Conservation (phyloP, 2,888 invertebrate genomes). For the Xestia c-nigrum region DNA sequence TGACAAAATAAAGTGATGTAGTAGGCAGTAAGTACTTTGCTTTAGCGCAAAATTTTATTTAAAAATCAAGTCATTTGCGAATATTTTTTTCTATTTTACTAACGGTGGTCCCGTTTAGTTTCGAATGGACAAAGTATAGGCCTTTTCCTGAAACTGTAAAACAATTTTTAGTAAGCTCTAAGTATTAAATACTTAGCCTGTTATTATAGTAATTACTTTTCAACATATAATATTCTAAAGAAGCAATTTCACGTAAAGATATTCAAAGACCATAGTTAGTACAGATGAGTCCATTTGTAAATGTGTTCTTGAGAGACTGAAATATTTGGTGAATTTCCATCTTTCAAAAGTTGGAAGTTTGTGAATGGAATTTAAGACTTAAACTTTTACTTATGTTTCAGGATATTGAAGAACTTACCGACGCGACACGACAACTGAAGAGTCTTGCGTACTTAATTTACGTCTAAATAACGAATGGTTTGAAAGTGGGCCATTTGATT, state of each 20-base stretch:
- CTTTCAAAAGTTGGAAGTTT: slow-evolving; percentile 43
- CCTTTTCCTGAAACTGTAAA: not conserved
- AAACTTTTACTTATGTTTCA: slow-evolving; percentile 52
- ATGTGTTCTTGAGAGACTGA: slow-evolving; percentile 46
- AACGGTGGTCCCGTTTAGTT: not conserved
- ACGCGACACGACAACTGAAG: slow-evolving; percentile 28
- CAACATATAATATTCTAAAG: slow-evolving; percentile 20
- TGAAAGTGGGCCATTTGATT: not conserved
- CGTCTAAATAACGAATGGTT: slow-evolving; percentile 4
- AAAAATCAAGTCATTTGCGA: not conserved
- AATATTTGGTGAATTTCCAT: slow-evolving; percentile 42
- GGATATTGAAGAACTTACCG: slow-evolving; percentile 53
- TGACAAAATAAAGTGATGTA: slow-evolving; percentile 56
- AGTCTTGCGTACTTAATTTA: slow-evolving; percentile 8
- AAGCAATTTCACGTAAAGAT: slow-evolving; percentile 7
- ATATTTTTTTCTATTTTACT: no score
- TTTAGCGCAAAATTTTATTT: not conserved
- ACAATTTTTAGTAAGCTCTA: not conserved
- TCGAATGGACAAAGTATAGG: not conserved
- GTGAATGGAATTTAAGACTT: slow-evolving; percentile 33
- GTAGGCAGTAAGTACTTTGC: not conserved
- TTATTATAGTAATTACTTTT: slow-evolving; percentile 9
- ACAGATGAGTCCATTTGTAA: slow-evolving; percentile 53
- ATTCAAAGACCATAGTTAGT: slow-evolving; percentile 23
- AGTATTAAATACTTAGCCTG: slow-evolving; percentile 6